Base-by-base conservation (phyloP, 2,113 vertebrate species). In the Paracanthobrama guichenoti region DNA sequence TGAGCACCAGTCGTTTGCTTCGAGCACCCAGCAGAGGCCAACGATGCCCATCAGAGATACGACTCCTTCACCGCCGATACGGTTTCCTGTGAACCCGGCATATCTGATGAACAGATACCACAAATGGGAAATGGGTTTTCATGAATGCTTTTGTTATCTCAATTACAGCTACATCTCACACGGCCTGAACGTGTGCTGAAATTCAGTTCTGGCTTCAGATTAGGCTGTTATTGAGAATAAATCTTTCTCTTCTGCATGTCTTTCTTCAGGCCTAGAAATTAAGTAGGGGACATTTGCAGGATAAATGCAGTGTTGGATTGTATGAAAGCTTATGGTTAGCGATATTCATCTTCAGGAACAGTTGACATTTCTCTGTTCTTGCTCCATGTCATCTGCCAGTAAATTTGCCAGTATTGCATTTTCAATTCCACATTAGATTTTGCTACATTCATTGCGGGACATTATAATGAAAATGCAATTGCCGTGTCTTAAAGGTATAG, bases 51-150 rank as follows among this genome's bases (percentile, higher is more conserved):
- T 88, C 83, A 53, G 76, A 69, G 90, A 92, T 91, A 90, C 16
- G 85, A 50, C 81, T 46, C 83, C 44, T 66, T 46, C 59, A 13
- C 42, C 44, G 84, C 39, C 81, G 86, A 92, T 91, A 91, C 73
- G 44, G 90, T 89, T 88, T 85, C 83, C 87, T 87, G 87, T 92
- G 92, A 92, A 92, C 91, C 85, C 86, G 82, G 84, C 87, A 71
- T 88, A 87, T 90, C 89, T 86, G 88, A 91, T 89, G 83, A 87
- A 83, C 87, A 87, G 91, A 92, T 89, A 91, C 85, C 79, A 81
- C 79, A 85, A 90, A 91, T 86, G 91, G 92, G 91, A 94, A 92
- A 92, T 93, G 84, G 85, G 85, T 89, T 93, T 92, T 87, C 81
- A 87, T 88, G 69, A 42, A 78, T 80, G 82, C 73, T 81, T 76